Evolutionary conservation across 2,113 vertebrate genomes (phyloP), one percentile per base, ranked within the genome.

Genomic region (Notechis scutatus): DNA sequence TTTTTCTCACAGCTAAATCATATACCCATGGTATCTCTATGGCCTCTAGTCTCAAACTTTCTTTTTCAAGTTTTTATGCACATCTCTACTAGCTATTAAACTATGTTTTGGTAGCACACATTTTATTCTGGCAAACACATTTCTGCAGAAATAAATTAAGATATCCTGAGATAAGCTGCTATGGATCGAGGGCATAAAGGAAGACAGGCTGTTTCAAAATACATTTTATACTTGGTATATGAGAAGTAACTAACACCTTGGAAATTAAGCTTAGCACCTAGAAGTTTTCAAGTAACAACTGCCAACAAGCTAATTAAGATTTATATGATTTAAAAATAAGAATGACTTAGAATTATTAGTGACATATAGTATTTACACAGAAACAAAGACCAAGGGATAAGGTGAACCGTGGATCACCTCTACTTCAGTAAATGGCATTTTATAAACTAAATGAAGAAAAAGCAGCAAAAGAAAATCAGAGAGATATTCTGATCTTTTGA

Each of bases 181-280:
- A 56, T 42, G 88, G 88, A 4, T 24, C 18, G 20, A 56, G 88
- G 54, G 54, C 26, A 93, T 7, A 7, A 56, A 92, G 50, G 24
- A 88, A 64, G 55, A 91, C 10, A 87, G 29, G 15, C 26, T 64
- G 29, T 3, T 24, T 42, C 47, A 4, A 92, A 88, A 18, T 92
- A 52, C 29, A 50, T 50, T 88, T 59, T 93, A 90, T 23, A 50
- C 59, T 59, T 34, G 34, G n/a, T 34, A 23, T 24, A 57, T 52
- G 45, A 39, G 29, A 89, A 86, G 52, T 24, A 61, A 85, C 45
- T 24, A 61, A 85, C 45, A 29, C 23, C 42, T 52, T 54, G 45
- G n/a, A 61, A 86, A 90, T 59, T 90, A 42, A 90, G 26, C 26
- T 92, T 52, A 93, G 88, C 92, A 93, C 92, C 88, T 52, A 90